phyloP scores from a whole-genome alignment of 2,113 vertebrate species.

The Balaeniceps rex region DNA sequence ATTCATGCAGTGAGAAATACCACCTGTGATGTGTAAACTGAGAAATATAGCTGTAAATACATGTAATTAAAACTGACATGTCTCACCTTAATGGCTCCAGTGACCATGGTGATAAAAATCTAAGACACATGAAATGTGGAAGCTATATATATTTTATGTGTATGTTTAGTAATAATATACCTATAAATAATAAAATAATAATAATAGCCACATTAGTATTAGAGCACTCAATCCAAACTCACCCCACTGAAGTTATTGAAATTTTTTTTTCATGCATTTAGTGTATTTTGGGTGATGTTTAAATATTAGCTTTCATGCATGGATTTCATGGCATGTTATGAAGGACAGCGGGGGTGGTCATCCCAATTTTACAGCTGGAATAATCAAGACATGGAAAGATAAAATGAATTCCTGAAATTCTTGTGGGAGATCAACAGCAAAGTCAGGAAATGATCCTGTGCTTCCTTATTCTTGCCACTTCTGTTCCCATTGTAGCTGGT shows the following conservation, averaged over 20 bases:
- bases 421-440: background rate
- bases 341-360: accelerated
- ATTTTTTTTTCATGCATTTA: background rate
- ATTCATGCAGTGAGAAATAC: conserved; percentile 1
- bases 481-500: background rate
- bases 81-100: background rate
- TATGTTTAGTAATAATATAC: background rate
- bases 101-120: background rate
- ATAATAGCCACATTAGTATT: background rate
- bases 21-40: background rate
- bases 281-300: background rate
- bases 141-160: background rate
- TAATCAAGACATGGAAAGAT: background rate
- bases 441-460: background rate
- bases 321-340: background rate
- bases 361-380: background rate
- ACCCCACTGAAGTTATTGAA: background rate
- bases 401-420: background rate
- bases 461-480: background rate
- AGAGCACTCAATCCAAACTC: background rate
- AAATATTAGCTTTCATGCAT: background rate
- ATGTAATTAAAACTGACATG: background rate
- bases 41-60: background rate
- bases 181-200: background rate
- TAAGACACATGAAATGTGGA: background rate